Percentiles rank a stretch among this genome's conserved stretches.
Conservation (phyloP, 1,140 invertebrate species). For the Medauroidea extradentata region DNA sequence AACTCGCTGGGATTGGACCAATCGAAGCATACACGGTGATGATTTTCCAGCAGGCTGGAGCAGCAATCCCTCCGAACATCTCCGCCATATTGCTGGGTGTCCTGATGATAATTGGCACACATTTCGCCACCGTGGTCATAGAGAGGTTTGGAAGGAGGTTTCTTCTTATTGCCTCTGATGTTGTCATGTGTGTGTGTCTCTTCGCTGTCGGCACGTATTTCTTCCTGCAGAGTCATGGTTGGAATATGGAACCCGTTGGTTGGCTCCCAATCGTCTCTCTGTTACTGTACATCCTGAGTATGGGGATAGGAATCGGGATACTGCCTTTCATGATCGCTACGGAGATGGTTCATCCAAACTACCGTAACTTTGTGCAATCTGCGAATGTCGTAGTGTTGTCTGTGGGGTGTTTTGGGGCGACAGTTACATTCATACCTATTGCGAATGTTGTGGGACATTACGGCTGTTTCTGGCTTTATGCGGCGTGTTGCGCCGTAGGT, state of each 20-base stretch:
- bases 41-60: constrained; percentile 51
- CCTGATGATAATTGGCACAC: constrained; percentile 46
- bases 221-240: constrained; percentile 32
- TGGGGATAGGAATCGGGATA: constrained; percentile 45
- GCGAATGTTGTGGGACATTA: constrained; percentile 46
- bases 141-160: constrained; percentile 55
- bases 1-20: constrained; percentile 41
- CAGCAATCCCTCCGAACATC: constrained; percentile 41
- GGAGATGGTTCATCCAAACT: constrained; percentile 66
- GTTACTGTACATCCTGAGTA: constrained; percentile 51
- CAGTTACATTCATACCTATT: constrained; percentile 50
- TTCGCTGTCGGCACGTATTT: constrained; percentile 43
- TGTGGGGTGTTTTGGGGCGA: constrained; percentile 44
- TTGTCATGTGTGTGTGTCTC: constrained; percentile 44
- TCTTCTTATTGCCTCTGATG: constrained; percentile 50
- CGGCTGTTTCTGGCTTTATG: constrained; percentile 54
- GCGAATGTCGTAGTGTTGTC: constrained; percentile 71
- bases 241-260: constrained; percentile 33
- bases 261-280: constrained; percentile 52
- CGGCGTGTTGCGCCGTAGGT: constrained; percentile 46
- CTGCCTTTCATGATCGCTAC: constrained; percentile 57
- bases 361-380: constrained; percentile 71
- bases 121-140: constrained; percentile 49
- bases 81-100: constrained; percentile 50
- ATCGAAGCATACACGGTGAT: constrained; percentile 49